Conservation (phyloP, 1,140 invertebrate species). For the Heliconius melpomene region DNA sequence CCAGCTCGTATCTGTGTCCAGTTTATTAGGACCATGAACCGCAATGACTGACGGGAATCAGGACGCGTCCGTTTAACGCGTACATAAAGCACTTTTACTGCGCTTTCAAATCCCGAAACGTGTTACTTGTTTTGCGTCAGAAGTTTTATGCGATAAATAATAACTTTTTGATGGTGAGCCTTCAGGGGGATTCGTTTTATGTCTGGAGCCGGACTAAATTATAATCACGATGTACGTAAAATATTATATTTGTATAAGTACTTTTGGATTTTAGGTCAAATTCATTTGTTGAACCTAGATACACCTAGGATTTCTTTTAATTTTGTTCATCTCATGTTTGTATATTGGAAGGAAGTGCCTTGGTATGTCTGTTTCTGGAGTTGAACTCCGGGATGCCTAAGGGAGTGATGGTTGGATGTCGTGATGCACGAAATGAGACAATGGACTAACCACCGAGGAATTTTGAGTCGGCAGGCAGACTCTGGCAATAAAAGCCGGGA, state of each 20-base stretch:
- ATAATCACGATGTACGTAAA: constrained; percentile 19
- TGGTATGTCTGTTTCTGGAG: no score
- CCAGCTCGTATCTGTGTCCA: background rate
- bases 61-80: constrained; percentile 45
- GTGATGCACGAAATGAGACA: no score
- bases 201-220: constrained; percentile 28
- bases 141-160: constrained; percentile 60
- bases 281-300: no score
- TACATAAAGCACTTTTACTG: constrained; percentile 51
- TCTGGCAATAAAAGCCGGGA: no score
- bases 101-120: constrained; percentile 40
- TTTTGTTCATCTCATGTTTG: no score
- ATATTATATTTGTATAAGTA: background rate
- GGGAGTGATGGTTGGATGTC: no score
- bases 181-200: constrained; percentile 43
- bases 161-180: constrained; percentile 55
- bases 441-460: no score
- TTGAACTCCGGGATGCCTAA: no score
- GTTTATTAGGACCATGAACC: constrained; percentile 26
- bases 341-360: no score
- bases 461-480: no score
- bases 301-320: no score
- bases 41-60: constrained; percentile 34
- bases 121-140: constrained; percentile 60
- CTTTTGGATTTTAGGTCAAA: background rate